These are phyloP conservation scores for Amiota communis DNA, from an alignment of 2,888 invertebrate species.

Conservation along the genomic window DNA sequence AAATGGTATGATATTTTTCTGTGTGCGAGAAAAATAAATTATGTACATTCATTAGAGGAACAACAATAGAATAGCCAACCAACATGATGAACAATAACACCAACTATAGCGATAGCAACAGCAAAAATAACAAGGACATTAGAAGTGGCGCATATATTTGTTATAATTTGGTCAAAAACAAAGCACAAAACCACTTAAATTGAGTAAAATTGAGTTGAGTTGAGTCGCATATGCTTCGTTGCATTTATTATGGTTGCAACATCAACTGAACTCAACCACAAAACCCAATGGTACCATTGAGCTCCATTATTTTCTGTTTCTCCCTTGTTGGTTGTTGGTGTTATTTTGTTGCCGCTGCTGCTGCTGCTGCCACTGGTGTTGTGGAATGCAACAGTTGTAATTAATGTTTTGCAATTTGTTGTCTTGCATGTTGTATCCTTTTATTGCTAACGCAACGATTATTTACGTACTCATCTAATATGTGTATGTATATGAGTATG, in stretches of 20 bases:
- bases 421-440: slow-evolving; percentile 6
- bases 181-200: background rate
- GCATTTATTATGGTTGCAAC: background rate
- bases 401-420: slow-evolving; percentile 9
- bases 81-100: slow-evolving; percentile 13
- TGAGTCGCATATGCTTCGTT: slow-evolving; percentile 9
- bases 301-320: background rate
- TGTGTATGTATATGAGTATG: background rate
- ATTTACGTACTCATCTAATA: background rate
- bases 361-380: too few species aligned
- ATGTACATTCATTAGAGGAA: background rate
- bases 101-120: background rate
- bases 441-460: background rate
- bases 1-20: slow-evolving; percentile 36
- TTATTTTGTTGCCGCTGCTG: too few species aligned
- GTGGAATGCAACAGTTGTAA: slow-evolving; percentile 12
- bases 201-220: background rate
- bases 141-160: background rate
- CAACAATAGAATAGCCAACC: background rate
- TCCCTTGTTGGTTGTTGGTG: too few species aligned
- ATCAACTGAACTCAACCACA: background rate
- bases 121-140: background rate
- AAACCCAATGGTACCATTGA: background rate
- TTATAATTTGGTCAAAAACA: slow-evolving; percentile 12
- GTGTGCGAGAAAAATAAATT: background rate